Conservation (phyloP, 2,113 vertebrate species). For the Platysternon megacephalum region DNA sequence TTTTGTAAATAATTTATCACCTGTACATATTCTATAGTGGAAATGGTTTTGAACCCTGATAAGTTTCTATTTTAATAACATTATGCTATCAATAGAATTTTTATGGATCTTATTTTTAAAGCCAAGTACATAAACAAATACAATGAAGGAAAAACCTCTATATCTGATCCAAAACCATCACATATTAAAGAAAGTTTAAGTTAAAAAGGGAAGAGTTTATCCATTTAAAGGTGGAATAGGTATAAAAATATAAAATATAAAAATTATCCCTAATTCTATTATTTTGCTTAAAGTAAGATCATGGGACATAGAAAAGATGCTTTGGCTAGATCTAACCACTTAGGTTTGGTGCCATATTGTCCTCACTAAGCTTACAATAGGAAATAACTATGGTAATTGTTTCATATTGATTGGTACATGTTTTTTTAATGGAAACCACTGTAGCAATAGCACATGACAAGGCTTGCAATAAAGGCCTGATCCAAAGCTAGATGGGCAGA, state of each 20-base stretch:
- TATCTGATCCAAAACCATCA: neutral
- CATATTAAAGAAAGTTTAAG: neutral
- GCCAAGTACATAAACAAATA: neutral
- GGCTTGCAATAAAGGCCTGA: neutral
- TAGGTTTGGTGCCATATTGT: constrained; percentile 13
- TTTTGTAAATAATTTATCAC: neutral
- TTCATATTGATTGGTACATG: constrained; percentile 62
- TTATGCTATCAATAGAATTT: neutral
- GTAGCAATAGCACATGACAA: constrained; percentile 11
- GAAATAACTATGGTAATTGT: constrained; percentile 69
- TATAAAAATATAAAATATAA: neutral
- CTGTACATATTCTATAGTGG: neutral
- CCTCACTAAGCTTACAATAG: constrained; percentile 59
- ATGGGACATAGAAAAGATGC: neutral
- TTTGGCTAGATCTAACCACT: neutral
- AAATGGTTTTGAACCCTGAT: neutral
- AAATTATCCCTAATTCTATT: neutral
- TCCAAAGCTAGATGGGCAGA: neutral
- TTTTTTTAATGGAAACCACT: constrained; percentile 57
- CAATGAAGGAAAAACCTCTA: neutral
- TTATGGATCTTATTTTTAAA: constrained; percentile 10
- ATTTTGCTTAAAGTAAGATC: neutral
- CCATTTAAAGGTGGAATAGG: neutral
- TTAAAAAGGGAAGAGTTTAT: neutral
- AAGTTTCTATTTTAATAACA: neutral